Conservation (phyloP, 2,113 vertebrate species). For the Smithornis capensis region DNA sequence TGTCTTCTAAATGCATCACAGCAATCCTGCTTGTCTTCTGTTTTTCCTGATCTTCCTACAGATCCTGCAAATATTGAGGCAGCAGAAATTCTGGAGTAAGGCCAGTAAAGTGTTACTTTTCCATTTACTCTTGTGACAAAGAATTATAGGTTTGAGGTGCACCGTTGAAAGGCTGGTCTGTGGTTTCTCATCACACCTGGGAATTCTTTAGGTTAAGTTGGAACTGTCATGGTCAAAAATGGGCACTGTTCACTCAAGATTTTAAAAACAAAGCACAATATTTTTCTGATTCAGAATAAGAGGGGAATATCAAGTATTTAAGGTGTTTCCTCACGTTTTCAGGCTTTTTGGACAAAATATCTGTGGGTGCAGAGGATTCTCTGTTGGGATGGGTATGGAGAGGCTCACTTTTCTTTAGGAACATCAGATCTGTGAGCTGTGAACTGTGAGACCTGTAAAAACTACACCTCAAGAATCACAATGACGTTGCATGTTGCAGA, state of each 20-base stretch:
- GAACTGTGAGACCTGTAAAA: not conserved
- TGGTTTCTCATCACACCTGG: not conserved
- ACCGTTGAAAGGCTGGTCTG: not conserved
- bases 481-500: not conserved
- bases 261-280: not conserved
- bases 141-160: not conserved
- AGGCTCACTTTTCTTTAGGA: not conserved
- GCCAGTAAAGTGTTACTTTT: not conserved
- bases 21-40: not conserved
- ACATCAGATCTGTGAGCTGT: not conserved
- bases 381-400: not conserved
- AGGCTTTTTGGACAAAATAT: not conserved
- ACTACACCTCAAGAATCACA: not conserved
- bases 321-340: not conserved
- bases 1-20: not conserved
- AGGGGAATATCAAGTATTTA: not conserved
- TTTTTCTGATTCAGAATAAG: not conserved
- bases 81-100: not conserved
- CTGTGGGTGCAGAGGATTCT: not conserved
- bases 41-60: not conserved
- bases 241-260: rapidly evolving
- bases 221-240: not conserved
- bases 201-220: not conserved
- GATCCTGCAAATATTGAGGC: not conserved
- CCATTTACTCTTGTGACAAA: not conserved